phyloP scores from a whole-genome alignment of 2,888 invertebrate species.

The Thymelicus acteon region DNA sequence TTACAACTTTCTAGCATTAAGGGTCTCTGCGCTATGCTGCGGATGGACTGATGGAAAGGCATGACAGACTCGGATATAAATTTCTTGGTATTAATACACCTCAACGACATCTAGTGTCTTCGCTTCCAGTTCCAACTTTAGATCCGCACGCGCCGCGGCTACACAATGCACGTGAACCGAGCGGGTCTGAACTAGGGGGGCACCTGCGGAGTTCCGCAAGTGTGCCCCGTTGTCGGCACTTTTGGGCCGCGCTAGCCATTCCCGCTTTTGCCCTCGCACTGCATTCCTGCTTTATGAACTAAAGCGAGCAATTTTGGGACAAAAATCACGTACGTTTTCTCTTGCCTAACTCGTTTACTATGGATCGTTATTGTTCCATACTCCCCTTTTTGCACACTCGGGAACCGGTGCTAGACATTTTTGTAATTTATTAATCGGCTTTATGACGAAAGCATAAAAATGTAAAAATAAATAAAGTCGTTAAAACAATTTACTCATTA shows the following conservation, averaged over 20 bases:
- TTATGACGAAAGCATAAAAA: too few relatives aligned
- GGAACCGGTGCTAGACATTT: too few relatives aligned
- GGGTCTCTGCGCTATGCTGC: too few relatives aligned
- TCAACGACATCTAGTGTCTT: background rate
- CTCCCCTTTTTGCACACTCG: background rate
- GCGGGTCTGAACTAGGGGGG: slow-evolving; percentile 52
- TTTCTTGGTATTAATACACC: too few relatives aligned
- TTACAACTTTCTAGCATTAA: too few relatives aligned
- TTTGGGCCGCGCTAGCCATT: slow-evolving; percentile 61
- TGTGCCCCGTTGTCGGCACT: slow-evolving; percentile 53
- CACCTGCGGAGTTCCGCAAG: slow-evolving; percentile 39
- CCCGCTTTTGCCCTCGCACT: slow-evolving; percentile 57
- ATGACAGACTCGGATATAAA: too few relatives aligned
- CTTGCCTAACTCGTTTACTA: slow-evolving; percentile 10
- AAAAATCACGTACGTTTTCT: slow-evolving; percentile 10
- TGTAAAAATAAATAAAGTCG: too few relatives aligned
- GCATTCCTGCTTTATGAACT: slow-evolving; percentile 59
- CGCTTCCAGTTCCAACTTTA: slow-evolving; percentile 9
- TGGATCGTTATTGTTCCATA: slow-evolving; percentile 5
- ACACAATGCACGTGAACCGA: slow-evolving; percentile 47
- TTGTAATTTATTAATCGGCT: too few relatives aligned
- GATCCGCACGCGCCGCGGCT: slow-evolving; percentile 23
- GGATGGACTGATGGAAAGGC: too few relatives aligned
- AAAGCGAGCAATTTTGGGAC: slow-evolving; percentile 44
- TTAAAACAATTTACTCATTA: too few relatives aligned